phyloP scores from a whole-genome alignment of 2,797 vertebrate species.

The Tolypeutes matacus region DNA sequence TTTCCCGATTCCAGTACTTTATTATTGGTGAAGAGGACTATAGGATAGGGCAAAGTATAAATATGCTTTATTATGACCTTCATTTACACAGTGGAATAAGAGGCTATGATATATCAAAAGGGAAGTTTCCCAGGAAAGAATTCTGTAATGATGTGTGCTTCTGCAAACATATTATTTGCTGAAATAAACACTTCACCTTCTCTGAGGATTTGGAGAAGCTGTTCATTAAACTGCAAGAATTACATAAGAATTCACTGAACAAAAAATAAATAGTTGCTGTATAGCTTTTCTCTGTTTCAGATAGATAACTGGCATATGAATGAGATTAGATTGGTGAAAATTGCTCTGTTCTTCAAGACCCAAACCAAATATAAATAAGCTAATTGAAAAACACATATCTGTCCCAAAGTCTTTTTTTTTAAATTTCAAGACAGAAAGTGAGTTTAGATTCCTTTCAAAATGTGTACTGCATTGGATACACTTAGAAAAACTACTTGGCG shows the following conservation, averaged over 20 bases:
- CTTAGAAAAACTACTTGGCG: conserved; percentile 12
- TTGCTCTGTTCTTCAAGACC: conserved; percentile 50
- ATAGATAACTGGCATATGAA: conserved; percentile 70
- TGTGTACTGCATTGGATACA: not conserved
- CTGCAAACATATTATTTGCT: conserved; percentile 63
- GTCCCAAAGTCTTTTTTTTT: not conserved
- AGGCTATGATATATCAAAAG: not conserved
- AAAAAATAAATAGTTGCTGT: conserved; percentile 64
- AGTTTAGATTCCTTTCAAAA: conserved; percentile 59
- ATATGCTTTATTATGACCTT: not conserved
- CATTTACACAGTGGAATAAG: not conserved
- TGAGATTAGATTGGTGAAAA: conserved; percentile 68
- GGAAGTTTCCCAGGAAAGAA: conserved; percentile 21
- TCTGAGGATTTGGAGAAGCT: conserved; percentile 73
- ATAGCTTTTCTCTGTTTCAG: conserved; percentile 54
- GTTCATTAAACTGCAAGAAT: conserved; percentile 70
- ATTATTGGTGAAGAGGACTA: not conserved
- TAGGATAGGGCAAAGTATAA: not conserved
- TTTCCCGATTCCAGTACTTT: not conserved
- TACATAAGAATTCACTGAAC: conserved; percentile 55
- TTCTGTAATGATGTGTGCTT: conserved; percentile 58
- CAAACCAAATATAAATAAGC: conserved; percentile 64
- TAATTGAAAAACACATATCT: conserved; percentile 63
- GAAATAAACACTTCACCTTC: conserved; percentile 67
- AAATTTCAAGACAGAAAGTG: conserved; percentile 25